Evolutionary conservation across 2,113 vertebrate genomes (phyloP), one percentile per base, ranked within the genome.

Genomic region (Callorhinus ursinus): DNA sequence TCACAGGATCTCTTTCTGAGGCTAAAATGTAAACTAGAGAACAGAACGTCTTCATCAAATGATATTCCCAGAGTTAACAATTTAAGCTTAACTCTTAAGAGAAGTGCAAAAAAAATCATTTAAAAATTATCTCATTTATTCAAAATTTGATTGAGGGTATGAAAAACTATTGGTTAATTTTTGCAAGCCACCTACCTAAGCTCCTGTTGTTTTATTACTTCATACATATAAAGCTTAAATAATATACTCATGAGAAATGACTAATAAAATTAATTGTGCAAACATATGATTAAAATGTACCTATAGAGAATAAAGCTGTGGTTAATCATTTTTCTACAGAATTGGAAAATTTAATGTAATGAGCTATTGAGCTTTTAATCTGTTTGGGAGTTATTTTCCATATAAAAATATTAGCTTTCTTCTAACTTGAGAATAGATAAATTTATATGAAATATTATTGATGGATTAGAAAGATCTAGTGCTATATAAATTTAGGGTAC

Each of bases 141-240:
- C 12, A 74, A 81, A 96, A 91, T 86, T 96, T 85, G 51, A 74
- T 85, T 74, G 31, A 83, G 4, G 33, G 0, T 87, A 46, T 88
- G 49, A 83, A 92, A 96, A 94, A 31, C 6, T 5, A 19, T 55
- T 95, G 42, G 12, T n/a, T 93, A 96, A 88, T 72, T 82, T 96
- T 96, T 59, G 5, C 4, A 86, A 90, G 3, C 11, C 53, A 86
- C 5, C 69, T 76, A 33, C 26, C 55, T 93, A 31, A 95, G 5
- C 6, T 92, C 16, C 13, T 33, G 53, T 88, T 9, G 49, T 63
- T 63, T 77, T 85, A 81, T 82, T 82, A 42, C 14, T 87, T 63
- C 71, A 36, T 13, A 72, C 12, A 39, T 46, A n/a, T 28, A 65
- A 94, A 72, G 3, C 16, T 55, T 81, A 3, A 65, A n/a, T 77